Evolutionary conservation across 2,113 vertebrate species (phyloP).

Genomic region (Bambusicola thoracicus): DNA sequence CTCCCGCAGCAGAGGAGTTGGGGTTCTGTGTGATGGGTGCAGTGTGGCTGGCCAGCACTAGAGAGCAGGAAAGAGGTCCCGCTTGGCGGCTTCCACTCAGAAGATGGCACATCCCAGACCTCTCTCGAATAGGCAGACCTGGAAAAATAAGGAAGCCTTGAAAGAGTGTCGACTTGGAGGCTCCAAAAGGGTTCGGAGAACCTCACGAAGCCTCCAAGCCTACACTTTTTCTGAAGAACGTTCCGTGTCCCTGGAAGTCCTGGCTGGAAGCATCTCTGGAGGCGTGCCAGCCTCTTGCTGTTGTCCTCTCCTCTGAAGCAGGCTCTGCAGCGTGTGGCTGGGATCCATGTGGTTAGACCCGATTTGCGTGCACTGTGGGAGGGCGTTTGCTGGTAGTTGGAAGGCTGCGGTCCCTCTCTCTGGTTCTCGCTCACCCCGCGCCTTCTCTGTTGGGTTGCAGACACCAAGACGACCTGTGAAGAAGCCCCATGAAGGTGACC

Average conservation of each 20-base stretch:
- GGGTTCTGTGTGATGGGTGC: background rate
- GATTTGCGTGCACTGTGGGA: background rate
- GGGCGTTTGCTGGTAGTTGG: background rate
- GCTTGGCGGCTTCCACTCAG: background rate
- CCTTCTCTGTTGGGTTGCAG: slow-evolving; percentile 72
- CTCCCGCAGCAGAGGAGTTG: background rate
- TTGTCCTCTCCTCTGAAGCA: background rate
- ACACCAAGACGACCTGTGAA: slow-evolving; percentile 32
- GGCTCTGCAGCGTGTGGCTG: background rate
- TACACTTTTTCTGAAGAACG: background rate
- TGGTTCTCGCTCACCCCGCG: background rate
- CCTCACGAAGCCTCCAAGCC: background rate
- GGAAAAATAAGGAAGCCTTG: background rate
- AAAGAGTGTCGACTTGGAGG: background rate
- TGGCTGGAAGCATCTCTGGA: background rate
- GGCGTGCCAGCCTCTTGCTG: background rate
- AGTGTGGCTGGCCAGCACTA: slow-evolving; percentile 42
- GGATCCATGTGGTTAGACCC: background rate
- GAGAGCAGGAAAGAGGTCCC: slow-evolving; percentile 63
- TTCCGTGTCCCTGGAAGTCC: background rate
- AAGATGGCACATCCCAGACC: background rate
- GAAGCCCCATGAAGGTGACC: slow-evolving; percentile 89
- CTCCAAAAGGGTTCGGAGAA: background rate
- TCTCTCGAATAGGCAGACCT: background rate
- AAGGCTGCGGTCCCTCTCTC: background rate